These are phyloP conservation scores for Tragelaphus scriptus DNA, from an alignment of 2,113 vertebrate species.

Conservation along the genomic window DNA sequence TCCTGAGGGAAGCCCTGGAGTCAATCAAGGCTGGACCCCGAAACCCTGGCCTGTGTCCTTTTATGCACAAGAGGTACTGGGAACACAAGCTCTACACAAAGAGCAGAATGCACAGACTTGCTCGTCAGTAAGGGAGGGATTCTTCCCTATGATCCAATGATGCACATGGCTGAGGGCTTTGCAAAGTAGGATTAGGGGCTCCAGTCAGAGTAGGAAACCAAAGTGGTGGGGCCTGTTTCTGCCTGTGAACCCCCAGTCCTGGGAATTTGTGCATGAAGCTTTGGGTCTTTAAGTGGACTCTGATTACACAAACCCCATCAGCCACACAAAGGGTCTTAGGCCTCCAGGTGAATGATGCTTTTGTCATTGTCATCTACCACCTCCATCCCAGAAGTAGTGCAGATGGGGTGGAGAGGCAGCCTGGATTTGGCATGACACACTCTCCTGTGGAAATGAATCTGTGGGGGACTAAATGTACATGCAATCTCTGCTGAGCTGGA, in stretches of 20 bases:
- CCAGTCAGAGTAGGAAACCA: background rate
- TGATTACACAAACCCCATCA: background rate
- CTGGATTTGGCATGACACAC: background rate
- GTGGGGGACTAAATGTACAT: too few species aligned
- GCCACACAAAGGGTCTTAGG: too few species aligned
- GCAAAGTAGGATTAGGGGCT: background rate
- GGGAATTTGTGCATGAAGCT: background rate
- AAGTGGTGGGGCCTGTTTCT: background rate
- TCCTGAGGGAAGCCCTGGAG: too few species aligned
- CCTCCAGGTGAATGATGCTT: accelerated
- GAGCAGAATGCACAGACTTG: too few species aligned
- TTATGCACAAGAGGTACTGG: background rate
- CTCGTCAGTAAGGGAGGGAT: background rate
- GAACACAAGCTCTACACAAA: background rate
- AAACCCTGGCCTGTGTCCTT: background rate
- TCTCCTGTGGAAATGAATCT: background rate
- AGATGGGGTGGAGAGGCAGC: background rate
- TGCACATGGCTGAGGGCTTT: background rate
- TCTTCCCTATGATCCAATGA: background rate
- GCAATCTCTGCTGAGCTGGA: background rate
- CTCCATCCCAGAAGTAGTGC: background rate
- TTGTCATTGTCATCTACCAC: background rate
- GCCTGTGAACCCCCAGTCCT: background rate
- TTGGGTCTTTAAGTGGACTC: background rate
- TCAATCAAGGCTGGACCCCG: too few species aligned